A percentile compares a stretch with the other conserved stretches of the same genome.
Conservation (phyloP, 1,140 invertebrate species). For the Neodiprion lecontei region DNA sequence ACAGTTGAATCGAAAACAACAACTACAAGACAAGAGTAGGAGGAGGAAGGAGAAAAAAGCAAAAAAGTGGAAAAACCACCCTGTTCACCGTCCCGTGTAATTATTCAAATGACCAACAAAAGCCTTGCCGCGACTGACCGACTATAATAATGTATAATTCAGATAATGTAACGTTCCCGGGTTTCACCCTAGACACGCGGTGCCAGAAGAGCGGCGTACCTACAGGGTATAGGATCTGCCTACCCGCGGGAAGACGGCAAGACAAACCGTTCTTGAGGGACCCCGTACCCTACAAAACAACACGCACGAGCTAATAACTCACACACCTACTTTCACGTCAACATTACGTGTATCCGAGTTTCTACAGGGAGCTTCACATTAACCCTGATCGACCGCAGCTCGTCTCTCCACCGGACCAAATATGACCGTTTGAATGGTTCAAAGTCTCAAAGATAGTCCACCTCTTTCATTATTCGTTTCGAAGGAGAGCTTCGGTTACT, state of each 20-base stretch:
- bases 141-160: slow-evolving; percentile 37
- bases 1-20: background rate
- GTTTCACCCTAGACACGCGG: slow-evolving; percentile 2
- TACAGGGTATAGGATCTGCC: too few species aligned
- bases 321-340: too few species aligned
- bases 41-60: background rate
- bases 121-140: slow-evolving; percentile 21
- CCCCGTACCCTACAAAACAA: background rate
- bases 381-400: too few species aligned
- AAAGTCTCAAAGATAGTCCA: too few species aligned
- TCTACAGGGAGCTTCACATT: too few species aligned
- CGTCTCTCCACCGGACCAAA: too few species aligned
- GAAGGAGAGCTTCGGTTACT: too few species aligned
- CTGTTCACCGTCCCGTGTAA: slow-evolving; percentile 18
- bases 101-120: slow-evolving; percentile 33
- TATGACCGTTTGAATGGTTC: too few species aligned
- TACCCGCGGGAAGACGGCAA: background rate
- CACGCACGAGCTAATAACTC: too few species aligned
- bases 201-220: background rate
- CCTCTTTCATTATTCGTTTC: too few species aligned
- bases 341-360: too few species aligned
- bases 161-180: slow-evolving; percentile 32
- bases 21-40: background rate
- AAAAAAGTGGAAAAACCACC: slow-evolving; percentile 11
- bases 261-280: background rate